A percentile compares a stretch with the other conserved stretches of the same genome.
These are phyloP conservation scores for Tinamus guttatus DNA, from an alignment of 2,113 vertebrate genomes.

Conservation along the genomic window DNA sequence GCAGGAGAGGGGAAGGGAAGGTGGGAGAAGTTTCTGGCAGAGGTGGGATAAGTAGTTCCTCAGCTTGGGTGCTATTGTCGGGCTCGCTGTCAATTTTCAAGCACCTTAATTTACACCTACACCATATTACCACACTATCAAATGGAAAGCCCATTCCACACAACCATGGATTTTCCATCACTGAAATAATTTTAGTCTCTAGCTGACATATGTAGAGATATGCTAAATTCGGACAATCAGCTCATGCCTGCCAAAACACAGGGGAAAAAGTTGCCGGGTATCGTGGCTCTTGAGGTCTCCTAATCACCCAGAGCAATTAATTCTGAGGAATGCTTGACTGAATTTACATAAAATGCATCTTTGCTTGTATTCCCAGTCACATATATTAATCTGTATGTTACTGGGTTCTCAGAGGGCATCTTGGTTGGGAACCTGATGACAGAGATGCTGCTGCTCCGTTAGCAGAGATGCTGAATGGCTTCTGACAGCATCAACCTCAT, in stretches of 20 bases:
- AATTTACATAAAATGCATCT: not conserved
- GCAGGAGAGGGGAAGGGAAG: not conserved
- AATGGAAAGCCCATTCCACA: not conserved
- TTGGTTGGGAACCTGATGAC: not conserved
- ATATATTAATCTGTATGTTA: not conserved
- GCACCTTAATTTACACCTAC: not conserved
- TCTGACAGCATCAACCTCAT: not conserved
- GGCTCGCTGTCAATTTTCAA: not conserved
- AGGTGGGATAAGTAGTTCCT: not conserved
- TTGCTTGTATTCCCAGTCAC: not conserved
- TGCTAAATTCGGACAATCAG: not conserved
- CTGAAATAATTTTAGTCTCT: rapidly evolving
- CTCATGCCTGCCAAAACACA: not conserved
- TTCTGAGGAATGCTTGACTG: not conserved
- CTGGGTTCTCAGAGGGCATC: not conserved
- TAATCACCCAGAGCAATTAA: not conserved
- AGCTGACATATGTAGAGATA: not conserved
- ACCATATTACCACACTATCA: not conserved
- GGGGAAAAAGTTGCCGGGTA: not conserved
- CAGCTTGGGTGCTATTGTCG: not conserved
- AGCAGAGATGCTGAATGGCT: not conserved
- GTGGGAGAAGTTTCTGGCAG: not conserved
- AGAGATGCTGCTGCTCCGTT: not conserved
- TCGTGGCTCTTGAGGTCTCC: not conserved
- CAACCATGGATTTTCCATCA: not conserved